phyloP scores from a whole-genome alignment of 2,797 vertebrate species.

The Vipera latastei region DNA sequence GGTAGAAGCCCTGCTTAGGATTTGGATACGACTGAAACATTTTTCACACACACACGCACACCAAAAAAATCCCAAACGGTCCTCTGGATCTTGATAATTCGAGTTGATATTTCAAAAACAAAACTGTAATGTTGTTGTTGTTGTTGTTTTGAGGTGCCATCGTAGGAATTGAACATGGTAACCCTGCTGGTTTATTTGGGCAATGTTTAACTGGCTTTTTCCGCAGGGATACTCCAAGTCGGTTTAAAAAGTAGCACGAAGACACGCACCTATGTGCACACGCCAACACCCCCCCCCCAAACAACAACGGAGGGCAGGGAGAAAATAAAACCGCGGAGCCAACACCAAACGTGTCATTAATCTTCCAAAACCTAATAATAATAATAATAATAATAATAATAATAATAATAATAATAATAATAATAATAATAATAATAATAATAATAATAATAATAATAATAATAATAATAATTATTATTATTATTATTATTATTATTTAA shows the following conservation, averaged over 20 bases:
- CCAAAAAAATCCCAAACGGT: too few species aligned
- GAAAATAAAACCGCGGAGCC: background rate
- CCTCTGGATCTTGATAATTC: background rate
- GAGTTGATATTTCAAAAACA: background rate
- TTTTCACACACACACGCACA: too few species aligned
- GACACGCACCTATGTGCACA: too few species aligned
- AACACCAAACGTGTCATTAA: background rate
- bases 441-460: too few species aligned
- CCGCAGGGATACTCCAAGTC: background rate
- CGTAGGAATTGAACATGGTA: background rate
- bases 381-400: too few species aligned
- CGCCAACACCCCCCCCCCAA: too few species aligned
- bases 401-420: too few species aligned
- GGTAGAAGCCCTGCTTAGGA: too few species aligned
- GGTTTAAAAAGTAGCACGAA: background rate
- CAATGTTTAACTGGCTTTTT: background rate
- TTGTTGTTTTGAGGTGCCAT: background rate
- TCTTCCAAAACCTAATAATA: background rate
- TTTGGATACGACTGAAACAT: too few species aligned
- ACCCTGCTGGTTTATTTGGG: background rate
- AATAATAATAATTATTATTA: too few species aligned
- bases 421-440: too few species aligned
- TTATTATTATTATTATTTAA: too few species aligned
- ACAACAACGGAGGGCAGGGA: background rate
- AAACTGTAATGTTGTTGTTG: background rate